Conservation (phyloP, 2,797 vertebrate species). For the Alcedo atthis region DNA sequence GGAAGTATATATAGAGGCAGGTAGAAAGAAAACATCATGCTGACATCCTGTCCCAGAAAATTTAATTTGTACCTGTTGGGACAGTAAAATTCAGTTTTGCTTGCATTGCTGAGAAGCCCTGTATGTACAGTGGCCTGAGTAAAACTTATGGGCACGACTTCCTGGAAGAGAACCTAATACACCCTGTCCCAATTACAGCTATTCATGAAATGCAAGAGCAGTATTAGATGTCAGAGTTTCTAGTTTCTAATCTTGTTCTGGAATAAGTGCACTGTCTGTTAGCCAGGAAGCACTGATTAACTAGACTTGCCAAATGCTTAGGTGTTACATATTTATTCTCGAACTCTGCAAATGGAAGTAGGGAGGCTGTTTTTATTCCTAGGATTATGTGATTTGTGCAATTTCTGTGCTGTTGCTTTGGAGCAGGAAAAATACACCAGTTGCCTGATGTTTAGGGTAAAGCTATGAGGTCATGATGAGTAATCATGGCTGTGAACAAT, state of each 20-base stretch:
- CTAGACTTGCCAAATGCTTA: background rate
- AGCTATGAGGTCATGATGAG: background rate
- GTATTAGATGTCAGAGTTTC: background rate
- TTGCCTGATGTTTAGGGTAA: background rate
- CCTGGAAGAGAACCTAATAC: background rate
- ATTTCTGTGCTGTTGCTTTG: background rate
- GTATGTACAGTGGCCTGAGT: background rate
- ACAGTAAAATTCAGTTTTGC: background rate
- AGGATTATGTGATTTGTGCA: background rate
- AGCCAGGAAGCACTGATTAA: background rate
- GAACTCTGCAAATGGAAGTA: background rate
- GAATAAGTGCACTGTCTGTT: background rate
- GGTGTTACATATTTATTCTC: background rate
- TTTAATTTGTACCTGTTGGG: background rate
- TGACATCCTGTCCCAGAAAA: background rate
- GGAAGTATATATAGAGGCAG: background rate
- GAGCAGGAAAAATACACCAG: background rate
- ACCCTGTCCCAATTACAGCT: conserved; percentile 19
- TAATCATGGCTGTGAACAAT: background rate
- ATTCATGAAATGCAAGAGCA: background rate
- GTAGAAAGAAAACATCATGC: background rate
- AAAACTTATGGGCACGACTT: background rate
- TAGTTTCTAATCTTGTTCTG: background rate
- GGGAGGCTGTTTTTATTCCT: background rate
- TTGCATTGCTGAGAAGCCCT: background rate